phyloP scores from a whole-genome alignment of 2,113 vertebrate species.

The Callorhinus ursinus region DNA sequence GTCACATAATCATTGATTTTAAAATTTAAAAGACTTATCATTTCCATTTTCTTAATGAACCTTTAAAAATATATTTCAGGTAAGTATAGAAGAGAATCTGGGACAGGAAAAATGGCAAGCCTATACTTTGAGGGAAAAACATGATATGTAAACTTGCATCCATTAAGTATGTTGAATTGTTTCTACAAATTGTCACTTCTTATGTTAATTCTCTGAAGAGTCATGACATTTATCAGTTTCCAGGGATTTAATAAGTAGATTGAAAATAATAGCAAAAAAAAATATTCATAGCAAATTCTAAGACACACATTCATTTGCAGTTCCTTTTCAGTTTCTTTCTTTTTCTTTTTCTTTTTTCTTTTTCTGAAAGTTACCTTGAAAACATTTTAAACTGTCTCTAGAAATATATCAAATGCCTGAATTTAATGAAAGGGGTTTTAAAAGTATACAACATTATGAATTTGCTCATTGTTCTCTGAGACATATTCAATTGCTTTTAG shows the following conservation, averaged over 20 bases:
- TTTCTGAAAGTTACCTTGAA: not conserved
- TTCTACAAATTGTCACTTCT: not conserved
- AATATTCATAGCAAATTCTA: conserved; percentile 58
- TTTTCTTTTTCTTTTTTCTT: not conserved
- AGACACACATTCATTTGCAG: not conserved
- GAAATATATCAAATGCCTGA: conserved; percentile 74
- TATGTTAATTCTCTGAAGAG: conserved; percentile 46
- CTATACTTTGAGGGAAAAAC: not conserved
- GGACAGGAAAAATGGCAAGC: not conserved
- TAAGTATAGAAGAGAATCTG: not conserved
- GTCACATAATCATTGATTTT: not conserved
- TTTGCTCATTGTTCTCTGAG: conserved; percentile 61
- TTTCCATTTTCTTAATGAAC: not conserved
- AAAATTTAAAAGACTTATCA: not conserved
- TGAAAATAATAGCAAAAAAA: conserved; percentile 47
- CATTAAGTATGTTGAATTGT: not conserved
- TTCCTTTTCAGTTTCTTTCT: conserved; percentile 48
- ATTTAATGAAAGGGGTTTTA: conserved; percentile 73
- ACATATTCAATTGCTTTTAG: conserved; percentile 63
- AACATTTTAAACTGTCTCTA: conserved; percentile 70
- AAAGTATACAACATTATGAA: conserved; percentile 71
- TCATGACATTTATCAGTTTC: conserved; percentile 33
- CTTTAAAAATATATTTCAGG: not conserved
- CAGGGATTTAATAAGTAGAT: conserved; percentile 23
- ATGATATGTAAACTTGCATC: not conserved